Percentiles rank a stretch among this genome's conserved stretches.
phyloP scores from a whole-genome alignment of 2,888 invertebrate species.

The Coenonympha arcania region DNA sequence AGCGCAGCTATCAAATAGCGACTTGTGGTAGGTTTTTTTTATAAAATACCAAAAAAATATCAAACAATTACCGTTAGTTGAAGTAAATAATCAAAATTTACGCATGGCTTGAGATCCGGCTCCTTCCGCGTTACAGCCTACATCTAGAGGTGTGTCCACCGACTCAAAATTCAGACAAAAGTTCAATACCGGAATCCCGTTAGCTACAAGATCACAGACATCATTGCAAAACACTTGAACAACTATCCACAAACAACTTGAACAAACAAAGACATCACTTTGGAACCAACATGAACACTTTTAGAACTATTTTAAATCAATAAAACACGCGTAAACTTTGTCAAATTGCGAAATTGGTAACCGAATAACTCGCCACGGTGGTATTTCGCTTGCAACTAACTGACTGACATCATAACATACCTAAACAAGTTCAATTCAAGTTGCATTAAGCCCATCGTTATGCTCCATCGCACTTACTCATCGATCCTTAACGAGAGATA shows the following conservation, averaged over 20 bases:
- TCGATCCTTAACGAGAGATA: too few species aligned
- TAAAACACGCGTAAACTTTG: conserved; percentile 25
- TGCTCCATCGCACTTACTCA: conserved; percentile 36
- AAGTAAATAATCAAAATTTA: conserved; percentile 36
- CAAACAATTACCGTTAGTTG: conserved; percentile 32
- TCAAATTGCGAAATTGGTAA: conserved; percentile 25
- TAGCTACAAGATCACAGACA: conserved; percentile 39
- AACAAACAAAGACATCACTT: conserved; percentile 3
- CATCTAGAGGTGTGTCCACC: conserved; percentile 55
- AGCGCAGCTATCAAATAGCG: too few species aligned
- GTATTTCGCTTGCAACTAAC: conserved; percentile 54
- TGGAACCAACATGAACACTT: conserved; percentile 15
- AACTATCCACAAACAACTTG: conserved; percentile 22
- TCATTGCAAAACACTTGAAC: conserved; percentile 26
- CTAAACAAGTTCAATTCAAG: conserved; percentile 59
- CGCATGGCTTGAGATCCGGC: conserved; percentile 51
- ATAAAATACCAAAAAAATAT: too few species aligned
- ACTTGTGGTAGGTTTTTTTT: too few species aligned
- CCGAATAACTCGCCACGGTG: conserved; percentile 39
- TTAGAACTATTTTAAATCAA: conserved; percentile 15
- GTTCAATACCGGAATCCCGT: conserved; percentile 58
- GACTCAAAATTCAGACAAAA: conserved; percentile 54
- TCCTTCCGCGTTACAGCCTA: conserved; percentile 43
- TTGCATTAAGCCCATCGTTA: conserved; percentile 44
- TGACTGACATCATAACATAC: conserved; percentile 28